These are phyloP conservation scores for Clarias pachynema DNA, from an alignment of 2,797 vertebrate species.

Conservation along the genomic window DNA sequence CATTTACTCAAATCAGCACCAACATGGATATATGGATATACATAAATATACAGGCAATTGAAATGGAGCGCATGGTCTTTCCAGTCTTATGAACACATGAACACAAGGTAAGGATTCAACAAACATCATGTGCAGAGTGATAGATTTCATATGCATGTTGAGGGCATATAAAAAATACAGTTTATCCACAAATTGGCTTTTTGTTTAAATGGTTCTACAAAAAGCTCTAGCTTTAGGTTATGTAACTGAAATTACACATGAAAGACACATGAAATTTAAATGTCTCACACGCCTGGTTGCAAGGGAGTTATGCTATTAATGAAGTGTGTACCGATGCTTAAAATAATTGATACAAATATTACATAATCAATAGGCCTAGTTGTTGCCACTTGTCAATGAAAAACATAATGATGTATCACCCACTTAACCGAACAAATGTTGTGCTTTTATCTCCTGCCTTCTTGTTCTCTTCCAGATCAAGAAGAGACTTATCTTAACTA, in stretches of 20 bases:
- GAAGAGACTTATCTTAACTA: background rate
- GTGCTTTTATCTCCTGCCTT: background rate
- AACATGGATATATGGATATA: background rate
- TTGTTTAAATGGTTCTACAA: background rate
- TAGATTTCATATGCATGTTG: background rate
- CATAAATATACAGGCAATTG: background rate
- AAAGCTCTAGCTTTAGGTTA: background rate
- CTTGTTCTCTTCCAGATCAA: background rate
- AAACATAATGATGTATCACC: background rate
- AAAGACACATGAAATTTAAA: slow-evolving; percentile 5
- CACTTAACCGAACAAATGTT: background rate
- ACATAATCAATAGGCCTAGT: background rate
- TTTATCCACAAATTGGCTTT: background rate
- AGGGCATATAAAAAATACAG: background rate
- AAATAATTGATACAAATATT: background rate
- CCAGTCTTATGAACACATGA: background rate
- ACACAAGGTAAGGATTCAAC: background rate
- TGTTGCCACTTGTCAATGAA: background rate
- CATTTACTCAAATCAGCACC: background rate
- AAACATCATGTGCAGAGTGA: background rate
- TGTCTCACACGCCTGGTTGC: background rate
- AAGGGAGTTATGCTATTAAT: background rate
- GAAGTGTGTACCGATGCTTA: background rate
- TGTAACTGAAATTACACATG: background rate
- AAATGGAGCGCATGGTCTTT: background rate